Base-by-base conservation (phyloP, 2,113 vertebrate genomes). In the Gnathonemus echidnorhynchus region DNA sequence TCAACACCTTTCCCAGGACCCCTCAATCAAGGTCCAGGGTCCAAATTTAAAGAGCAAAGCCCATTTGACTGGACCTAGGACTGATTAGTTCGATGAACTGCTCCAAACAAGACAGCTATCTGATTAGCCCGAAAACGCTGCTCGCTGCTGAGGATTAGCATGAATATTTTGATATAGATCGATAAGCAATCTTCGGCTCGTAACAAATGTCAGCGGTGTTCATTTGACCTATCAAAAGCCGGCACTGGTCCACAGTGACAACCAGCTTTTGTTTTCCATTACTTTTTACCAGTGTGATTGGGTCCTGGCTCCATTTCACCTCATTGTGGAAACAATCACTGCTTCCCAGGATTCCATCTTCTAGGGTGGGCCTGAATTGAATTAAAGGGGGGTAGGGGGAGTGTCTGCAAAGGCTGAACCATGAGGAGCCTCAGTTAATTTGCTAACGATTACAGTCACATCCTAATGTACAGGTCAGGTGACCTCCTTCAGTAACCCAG, bases 101-200 rank as follows among this genome's bases (percentile, higher is more conserved):
- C 95, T 96, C 96, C 94, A 97, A 98, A 99, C 98, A 99, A 97
- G 97, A 96, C 97, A 96, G 97, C 97, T 96, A 97, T 98, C 97
- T 99, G 98, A 99, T 99, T 99, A 95, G 96, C 97, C 98, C 97
- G 98, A 97, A 98, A 98, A 98, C 97, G 97, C 97, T 97, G 97
- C 97, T 94, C 93, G 95, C 96, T 97, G 95, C 77, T 42, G 95
- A 98, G 96, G 98, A 99, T 99, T 99, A 99, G 97, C 98, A 98
- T 99, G 98, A 98, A 99, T 99, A 99, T 99, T 99, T 99, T 99
- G 97, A 99, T 99, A 99, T 98, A 99, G 98, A 99, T 99, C 98
- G 98, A 99, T 99, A 99, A 99, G 97, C 98, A 99, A 99, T 99
- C 98, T 99, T 98, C 98, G 97, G 97, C 96, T 97, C 97, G 98